Conservation (phyloP, 2,113 vertebrate genomes). For the Peromyscus californicus region DNA sequence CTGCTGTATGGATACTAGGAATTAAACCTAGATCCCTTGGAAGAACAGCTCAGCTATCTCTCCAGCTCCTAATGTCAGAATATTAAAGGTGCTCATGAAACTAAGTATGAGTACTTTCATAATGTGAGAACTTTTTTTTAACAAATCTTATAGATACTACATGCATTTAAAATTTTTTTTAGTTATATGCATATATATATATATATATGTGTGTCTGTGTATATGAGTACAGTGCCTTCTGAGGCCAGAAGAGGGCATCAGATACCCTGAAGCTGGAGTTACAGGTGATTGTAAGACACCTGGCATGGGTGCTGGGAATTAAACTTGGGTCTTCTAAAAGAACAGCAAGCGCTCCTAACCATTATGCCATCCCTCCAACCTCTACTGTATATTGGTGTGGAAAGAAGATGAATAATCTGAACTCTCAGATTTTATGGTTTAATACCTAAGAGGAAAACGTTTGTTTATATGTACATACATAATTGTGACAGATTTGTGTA, state of each 20-base stretch:
- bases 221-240: too few relatives aligned
- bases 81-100: conserved; percentile 7
- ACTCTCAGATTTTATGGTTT: conserved; percentile 11
- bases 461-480: background rate
- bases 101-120: conserved; percentile 34
- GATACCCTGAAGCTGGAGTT: background rate
- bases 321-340: background rate
- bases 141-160: background rate
- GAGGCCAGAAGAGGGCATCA: background rate
- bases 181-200: background rate
- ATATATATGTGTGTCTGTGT: background rate
- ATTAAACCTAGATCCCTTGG: background rate
- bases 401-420: conserved; percentile 60
- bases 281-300: background rate
- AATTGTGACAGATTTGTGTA: background rate
- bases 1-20: background rate
- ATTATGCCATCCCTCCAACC: background rate
- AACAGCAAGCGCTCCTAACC: background rate
- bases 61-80: background rate
- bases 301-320: background rate
- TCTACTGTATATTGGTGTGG: background rate
- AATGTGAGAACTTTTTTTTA: conserved; percentile 29
- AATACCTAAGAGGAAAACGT: background rate
- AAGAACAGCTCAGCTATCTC: background rate
- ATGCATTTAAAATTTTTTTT: conserved; percentile 8